A percentile compares a stretch with the other conserved stretches of the same genome.
Conservation (phyloP, 2,797 vertebrate species). For the Petrocephalus schoutedeni region DNA sequence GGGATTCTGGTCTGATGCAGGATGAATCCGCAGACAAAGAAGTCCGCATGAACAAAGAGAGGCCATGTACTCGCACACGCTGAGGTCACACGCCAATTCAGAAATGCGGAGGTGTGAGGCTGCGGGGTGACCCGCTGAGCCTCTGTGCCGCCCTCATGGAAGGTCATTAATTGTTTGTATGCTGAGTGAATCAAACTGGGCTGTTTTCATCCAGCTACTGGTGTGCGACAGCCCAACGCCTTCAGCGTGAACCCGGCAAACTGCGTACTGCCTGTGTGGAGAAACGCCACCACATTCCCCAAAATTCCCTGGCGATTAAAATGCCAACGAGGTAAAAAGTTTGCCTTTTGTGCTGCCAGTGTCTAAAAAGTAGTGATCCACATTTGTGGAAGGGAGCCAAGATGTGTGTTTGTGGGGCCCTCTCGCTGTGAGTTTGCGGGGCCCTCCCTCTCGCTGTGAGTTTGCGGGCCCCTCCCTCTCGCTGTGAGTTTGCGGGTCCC, state of each 20-base stretch:
- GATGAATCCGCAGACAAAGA: not conserved
- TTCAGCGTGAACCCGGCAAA: not conserved
- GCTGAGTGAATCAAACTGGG: not conserved
- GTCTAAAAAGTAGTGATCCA: not conserved
- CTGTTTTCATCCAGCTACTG: not conserved
- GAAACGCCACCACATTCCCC: not conserved
- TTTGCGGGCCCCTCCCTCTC: too few species aligned
- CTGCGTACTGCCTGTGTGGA: not conserved
- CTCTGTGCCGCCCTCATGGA: not conserved
- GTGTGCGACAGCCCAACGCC: not conserved
- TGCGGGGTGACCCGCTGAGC: not conserved
- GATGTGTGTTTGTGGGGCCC: too few species aligned
- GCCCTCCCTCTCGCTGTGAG: too few species aligned
- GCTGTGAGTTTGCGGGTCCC: too few species aligned
- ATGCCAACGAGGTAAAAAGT: not conserved
- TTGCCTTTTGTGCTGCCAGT: not conserved
- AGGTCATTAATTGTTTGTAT: conserved; percentile 3
- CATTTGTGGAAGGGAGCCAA: not conserved
- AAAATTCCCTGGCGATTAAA: not conserved
- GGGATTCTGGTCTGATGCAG: not conserved
- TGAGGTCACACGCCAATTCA: not conserved
- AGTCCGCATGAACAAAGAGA: not conserved
- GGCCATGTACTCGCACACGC: not conserved
- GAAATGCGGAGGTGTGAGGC: not conserved
- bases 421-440: too few species aligned